Conservation (phyloP, 2,888 invertebrate species). For the Trissoscelio sp. region DNA sequence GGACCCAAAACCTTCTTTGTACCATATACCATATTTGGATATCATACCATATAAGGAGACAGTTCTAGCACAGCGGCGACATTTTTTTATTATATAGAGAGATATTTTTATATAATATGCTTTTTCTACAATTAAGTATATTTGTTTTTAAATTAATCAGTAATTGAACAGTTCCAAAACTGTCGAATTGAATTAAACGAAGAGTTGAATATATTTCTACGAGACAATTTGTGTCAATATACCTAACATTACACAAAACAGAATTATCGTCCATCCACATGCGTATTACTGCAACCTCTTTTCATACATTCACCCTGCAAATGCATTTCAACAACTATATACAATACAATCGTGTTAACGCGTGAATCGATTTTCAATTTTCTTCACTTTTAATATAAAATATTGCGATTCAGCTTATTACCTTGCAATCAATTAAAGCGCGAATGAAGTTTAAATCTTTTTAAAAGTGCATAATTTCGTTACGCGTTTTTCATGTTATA, state of each 20-base stretch:
- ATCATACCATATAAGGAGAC: too few species aligned
- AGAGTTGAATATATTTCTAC: not conserved
- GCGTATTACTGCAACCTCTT: conserved; percentile 6
- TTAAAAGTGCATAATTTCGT: conserved; percentile 5
- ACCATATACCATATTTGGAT: too few species aligned
- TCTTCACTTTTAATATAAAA: conserved; percentile 26
- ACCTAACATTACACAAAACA: not conserved
- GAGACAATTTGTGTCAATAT: not conserved
- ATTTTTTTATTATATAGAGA: too few species aligned
- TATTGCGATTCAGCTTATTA: conserved; percentile 20
- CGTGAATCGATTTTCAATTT: conserved; percentile 19
- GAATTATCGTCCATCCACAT: conserved; percentile 5
- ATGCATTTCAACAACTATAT: conserved; percentile 25
- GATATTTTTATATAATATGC: too few species aligned
- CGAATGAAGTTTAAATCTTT: conserved; percentile 16
- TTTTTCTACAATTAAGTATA: too few species aligned
- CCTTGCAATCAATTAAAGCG: conserved; percentile 12
- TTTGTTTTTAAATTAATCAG: too few species aligned
- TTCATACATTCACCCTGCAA: conserved; percentile 1
- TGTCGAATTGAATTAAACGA: not conserved
- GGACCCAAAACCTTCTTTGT: too few species aligned
- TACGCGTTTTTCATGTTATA: not conserved
- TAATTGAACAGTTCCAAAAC: not conserved
- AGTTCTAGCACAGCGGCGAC: too few species aligned
- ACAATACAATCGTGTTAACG: conserved; percentile 20